A percentile compares a stretch with the other conserved stretches of the same genome.
These are phyloP conservation scores for Microctenopoma stevenorrisi DNA, from an alignment of 2,797 vertebrate genomes.

Conservation along the genomic window DNA sequence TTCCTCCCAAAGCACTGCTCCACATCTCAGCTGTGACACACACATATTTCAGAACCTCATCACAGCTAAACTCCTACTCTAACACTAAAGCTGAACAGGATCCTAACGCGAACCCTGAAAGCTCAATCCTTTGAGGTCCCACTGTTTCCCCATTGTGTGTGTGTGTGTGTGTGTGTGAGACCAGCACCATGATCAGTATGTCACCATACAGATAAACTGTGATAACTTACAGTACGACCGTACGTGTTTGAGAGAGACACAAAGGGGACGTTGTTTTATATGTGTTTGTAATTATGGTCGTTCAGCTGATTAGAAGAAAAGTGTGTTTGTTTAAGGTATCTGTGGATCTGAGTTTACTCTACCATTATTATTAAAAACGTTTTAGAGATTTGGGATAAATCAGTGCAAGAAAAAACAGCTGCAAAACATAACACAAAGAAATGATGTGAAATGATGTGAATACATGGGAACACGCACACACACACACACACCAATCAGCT, in stretches of 20 bases:
- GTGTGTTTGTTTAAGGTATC: slow-evolving; percentile 33
- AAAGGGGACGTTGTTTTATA: slow-evolving; percentile 9
- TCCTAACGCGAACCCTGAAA: too few species aligned
- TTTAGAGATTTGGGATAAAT: slow-evolving; percentile 32
- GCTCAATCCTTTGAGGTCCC: too few species aligned
- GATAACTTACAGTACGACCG: too few species aligned
- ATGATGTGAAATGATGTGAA: slow-evolving; percentile 19
- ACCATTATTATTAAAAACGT: slow-evolving; percentile 24
- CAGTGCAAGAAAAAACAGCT: slow-evolving; percentile 37
- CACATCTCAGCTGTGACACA: slow-evolving; percentile 16
- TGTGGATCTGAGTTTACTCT: slow-evolving; percentile 45
- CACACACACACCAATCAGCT: slow-evolving; percentile 31
- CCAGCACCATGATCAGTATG: too few species aligned
- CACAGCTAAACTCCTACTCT: too few species aligned
- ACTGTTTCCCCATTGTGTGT: too few species aligned
- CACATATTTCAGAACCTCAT: too few species aligned
- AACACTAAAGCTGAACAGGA: too few species aligned
- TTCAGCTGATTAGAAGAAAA: slow-evolving; percentile 40
- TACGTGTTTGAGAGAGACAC: not conserved
- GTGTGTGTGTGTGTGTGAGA: too few species aligned
- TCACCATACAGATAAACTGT: not conserved
- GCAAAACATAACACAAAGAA: slow-evolving; percentile 2
- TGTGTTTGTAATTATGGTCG: slow-evolving; percentile 24
- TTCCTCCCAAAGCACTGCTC: not conserved
- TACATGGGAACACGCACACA: too few species aligned